Evolutionary conservation across 2,797 vertebrate species (phyloP), one percentile per base, ranked within the genome.

Genomic region (Selene dorsalis): DNA sequence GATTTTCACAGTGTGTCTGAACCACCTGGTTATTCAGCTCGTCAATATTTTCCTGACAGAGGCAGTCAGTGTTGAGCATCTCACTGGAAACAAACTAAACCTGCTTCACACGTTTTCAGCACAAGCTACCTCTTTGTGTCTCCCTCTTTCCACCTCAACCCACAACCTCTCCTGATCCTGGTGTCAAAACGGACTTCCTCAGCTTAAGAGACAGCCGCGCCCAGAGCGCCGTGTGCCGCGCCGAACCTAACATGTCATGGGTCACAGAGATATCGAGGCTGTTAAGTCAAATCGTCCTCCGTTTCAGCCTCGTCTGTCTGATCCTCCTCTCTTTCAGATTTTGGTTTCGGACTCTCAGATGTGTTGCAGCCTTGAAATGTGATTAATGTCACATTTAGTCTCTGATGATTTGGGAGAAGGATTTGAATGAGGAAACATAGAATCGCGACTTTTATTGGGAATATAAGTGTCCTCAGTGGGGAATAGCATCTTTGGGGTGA

Each of bases 361-460:
- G 69, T 75, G 76, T 57, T 76, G 38, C 53, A 71, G 59, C 82
- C 77, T 80, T 88, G 82, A 88, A 89, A 89, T 85, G 75, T 77
- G 86, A 80, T 89, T 87, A 88, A 91, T 85, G 85, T 87, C 86
- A 84, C 64, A 74, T 86, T 80, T 69, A 56, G 79, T 74, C 83
- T 80, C 53, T n/a, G 69, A 35, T 80, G 85, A 86, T 86, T 86
- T 79, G 65, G 60, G 30, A 73, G 63, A 6, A 1, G 69, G 67
- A 85, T 73, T 83, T 71, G 32, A 75, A 71, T 6, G 2, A 4
- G 1, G 47, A 86, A 77, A 83, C 59, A 83, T 79, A 81, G 69
- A 57, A 48, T 39, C 45, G 32, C 2, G 13, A 59, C 65, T 71
- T 83, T 81, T 50, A 73, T 70, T 48, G 43, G 53, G 66, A 65